These are phyloP conservation scores for Thera obeliscata DNA, from an alignment of 2,888 invertebrate genomes.

Conservation along the genomic window DNA sequence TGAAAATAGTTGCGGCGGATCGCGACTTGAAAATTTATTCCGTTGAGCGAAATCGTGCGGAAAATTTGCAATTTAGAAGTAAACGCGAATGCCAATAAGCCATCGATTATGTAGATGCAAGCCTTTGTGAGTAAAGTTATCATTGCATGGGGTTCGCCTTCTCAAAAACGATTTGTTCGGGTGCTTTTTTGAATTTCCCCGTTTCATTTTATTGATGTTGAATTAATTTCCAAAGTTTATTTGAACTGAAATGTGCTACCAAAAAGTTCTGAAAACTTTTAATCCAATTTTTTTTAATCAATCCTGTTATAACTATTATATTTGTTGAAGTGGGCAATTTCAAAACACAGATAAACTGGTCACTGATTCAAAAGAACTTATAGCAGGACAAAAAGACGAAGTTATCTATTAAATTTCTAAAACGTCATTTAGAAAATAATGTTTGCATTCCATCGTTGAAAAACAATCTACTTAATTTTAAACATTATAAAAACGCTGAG, in stretches of 20 bases:
- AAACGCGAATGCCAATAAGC: conserved; percentile 82
- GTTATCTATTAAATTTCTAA: too few relatives aligned
- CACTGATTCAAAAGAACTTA: too few relatives aligned
- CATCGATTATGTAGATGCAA: conserved; percentile 83
- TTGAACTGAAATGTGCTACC: background rate
- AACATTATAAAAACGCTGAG: background rate
- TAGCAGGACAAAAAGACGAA: too few relatives aligned
- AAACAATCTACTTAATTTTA: background rate
- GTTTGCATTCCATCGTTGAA: too few relatives aligned
- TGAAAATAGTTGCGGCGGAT: conserved; percentile 70
- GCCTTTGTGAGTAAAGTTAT: conserved; percentile 78
- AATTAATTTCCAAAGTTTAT: conserved; percentile 1
- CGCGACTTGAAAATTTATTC: conserved; percentile 80
- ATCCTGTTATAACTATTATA: too few relatives aligned
- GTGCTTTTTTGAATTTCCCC: conserved; percentile 62
- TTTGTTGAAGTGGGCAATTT: too few relatives aligned
- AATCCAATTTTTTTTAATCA: too few relatives aligned
- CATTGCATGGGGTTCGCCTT: conserved; percentile 70
- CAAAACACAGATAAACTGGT: too few relatives aligned
- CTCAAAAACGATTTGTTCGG: conserved; percentile 75
- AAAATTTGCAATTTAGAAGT: conserved; percentile 85
- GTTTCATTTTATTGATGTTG: conserved; percentile 31
- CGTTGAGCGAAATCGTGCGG: conserved; percentile 79
- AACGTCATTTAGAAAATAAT: too few relatives aligned
- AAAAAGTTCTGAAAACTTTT: background rate